Conservation (phyloP, 1,140 invertebrate species). For the Aleiodes sp. region DNA sequence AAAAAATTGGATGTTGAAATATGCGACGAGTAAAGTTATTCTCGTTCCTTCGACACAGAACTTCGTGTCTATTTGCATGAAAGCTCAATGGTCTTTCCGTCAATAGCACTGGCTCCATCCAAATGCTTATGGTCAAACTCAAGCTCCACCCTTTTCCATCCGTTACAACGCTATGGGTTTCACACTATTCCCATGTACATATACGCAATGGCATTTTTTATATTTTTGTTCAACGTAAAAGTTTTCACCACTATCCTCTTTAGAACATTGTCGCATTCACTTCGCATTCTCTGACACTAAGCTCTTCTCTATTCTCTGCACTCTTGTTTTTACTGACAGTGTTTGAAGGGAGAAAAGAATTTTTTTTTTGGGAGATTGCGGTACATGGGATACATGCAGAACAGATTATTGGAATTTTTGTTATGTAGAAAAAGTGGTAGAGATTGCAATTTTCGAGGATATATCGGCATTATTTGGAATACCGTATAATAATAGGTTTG, state of each 20-base stretch:
- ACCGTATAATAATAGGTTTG: not conserved
- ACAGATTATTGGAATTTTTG: not conserved
- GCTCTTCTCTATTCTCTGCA: not conserved
- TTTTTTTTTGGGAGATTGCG: not conserved
- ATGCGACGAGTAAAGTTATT: not conserved
- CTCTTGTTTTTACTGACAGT: not conserved
- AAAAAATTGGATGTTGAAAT: not conserved
- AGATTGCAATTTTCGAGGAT: not conserved
- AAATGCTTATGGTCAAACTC: not conserved
- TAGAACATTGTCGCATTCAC: slow-evolving; percentile 6
- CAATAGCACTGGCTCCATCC: not conserved
- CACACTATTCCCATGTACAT: not conserved
- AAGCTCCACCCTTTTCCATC: slow-evolving; percentile 12
- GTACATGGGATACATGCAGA: not conserved
- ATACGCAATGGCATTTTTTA: not conserved
- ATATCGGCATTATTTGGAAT: not conserved
- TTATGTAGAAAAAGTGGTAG: not conserved
- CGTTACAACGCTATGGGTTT: not conserved
- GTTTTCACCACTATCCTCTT: not conserved
- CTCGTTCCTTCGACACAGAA: not conserved
- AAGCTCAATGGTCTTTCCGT: slow-evolving; percentile 27
- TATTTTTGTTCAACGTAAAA: not conserved
- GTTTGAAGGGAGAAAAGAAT: not conserved
- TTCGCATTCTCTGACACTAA: not conserved
- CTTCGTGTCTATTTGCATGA: slow-evolving; percentile 25